Evolutionary conservation across 1,140 invertebrate species (phyloP).

Genomic region (Saccostrea glomerata): DNA sequence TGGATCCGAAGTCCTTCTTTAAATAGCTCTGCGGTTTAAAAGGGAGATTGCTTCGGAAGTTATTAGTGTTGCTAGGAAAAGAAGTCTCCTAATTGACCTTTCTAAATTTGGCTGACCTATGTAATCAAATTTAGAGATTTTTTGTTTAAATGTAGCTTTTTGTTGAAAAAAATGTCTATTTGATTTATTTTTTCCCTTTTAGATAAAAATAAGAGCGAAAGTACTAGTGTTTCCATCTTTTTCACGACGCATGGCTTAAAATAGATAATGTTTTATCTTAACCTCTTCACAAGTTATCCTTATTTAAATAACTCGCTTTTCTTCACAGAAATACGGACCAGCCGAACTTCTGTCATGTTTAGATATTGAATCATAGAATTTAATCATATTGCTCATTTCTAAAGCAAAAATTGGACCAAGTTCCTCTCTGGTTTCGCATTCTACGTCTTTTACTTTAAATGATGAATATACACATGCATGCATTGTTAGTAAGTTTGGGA

Average conservation of each 20-base stretch:
- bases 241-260: background rate
- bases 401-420: background rate
- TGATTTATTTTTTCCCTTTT: background rate
- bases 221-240: no score
- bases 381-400: background rate
- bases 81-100: background rate
- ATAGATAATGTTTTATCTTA: background rate
- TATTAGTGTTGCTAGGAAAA: background rate
- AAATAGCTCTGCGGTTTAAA: background rate
- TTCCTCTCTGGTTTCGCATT: background rate
- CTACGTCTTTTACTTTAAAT: no score
- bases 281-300: background rate
- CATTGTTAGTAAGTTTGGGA: no score
- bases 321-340: background rate
- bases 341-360: background rate
- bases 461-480: no score
- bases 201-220: background rate
- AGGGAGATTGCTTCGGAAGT: background rate
- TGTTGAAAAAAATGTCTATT: background rate
- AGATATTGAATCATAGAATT: background rate
- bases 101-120: background rate
- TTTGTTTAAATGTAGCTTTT: background rate
- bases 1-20: background rate
- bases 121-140: background rate
- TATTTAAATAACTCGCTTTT: slow-evolving; percentile 23